Evolutionary conservation across 2,797 vertebrate genomes (phyloP), one percentile per base, ranked within the genome.

Genomic region (Syndactyla subalaris): DNA sequence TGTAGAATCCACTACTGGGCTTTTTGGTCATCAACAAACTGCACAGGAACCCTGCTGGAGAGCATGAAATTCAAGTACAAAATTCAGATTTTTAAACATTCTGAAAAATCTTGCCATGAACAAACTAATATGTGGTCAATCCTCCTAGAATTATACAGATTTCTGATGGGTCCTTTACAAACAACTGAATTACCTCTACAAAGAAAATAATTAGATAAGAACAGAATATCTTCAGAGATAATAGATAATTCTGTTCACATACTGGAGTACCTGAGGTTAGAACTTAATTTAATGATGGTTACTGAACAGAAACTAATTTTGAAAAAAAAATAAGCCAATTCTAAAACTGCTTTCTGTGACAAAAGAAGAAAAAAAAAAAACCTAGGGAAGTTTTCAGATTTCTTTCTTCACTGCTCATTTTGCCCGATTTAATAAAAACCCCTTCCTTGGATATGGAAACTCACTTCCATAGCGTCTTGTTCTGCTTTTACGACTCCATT

Each of bases 401-500:
- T 65, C 32, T 87, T 80, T 88, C 46, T 65, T 78, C 34, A 32
- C 29, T 51, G 48, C 23, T 67, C 8, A 0, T 32, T 92, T 92
- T 78, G 54, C 70, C 63, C 24, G 32, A 45, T 78, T 83, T 91
- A 78, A 75, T 49, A 78, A 3, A 75, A 91, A 78, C 11, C 10
- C 15, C 8, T 58, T 85, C 66, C 57, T 62, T 75, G 55, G 59
- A 73, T 59, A 62, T 49, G 14, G 51, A 46, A 89, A 91, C 82
- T 91, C 55, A 23, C 51, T 94, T 79, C 46, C 19, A 76, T 58
- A 48, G 36, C 39, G 62, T 49, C 79, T 84, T 39, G 14, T 81
- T 92, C 79, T 81, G 76, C 87, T 94, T 93, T 93, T 86, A 92
- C 0, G 0, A 70, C 59, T 92, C 87, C 61, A 63, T 95, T 93